phyloP scores from a whole-genome alignment of 2,888 invertebrate species.

The Byasa hedistus region DNA sequence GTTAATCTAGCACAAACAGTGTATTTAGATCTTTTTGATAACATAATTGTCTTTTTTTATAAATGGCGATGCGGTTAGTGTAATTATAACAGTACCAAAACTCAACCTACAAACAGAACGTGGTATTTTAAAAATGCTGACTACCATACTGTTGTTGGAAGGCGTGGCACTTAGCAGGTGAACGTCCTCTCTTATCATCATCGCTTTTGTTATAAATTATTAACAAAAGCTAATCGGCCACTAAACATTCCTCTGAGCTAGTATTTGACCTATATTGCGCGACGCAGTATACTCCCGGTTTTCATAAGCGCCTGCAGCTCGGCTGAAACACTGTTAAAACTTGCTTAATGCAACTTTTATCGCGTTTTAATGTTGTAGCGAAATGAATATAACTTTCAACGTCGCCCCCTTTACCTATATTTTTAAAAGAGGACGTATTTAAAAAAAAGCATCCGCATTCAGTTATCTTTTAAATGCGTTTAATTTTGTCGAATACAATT shows the following conservation, averaged over 20 bases:
- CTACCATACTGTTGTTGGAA: too few relatives aligned
- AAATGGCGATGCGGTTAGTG: too few relatives aligned
- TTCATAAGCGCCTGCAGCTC: conserved; percentile 13
- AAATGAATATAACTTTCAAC: background rate
- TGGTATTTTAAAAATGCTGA: too few relatives aligned
- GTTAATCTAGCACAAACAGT: too few relatives aligned
- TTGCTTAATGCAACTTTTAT: conserved; percentile 10
- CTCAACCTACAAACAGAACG: too few relatives aligned
- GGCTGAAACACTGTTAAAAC: conserved; percentile 17
- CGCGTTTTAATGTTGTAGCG: conserved; percentile 4
- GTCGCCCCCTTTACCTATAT: background rate
- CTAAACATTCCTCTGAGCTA: background rate
- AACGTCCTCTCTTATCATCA: too few relatives aligned
- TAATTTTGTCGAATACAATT: too few relatives aligned
- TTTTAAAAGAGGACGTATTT: background rate
- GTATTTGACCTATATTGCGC: conserved; percentile 7
- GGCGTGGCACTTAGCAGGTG: too few relatives aligned
- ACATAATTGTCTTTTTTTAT: too few relatives aligned
- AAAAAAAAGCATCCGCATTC: background rate
- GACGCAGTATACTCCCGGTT: background rate
- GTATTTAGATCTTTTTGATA: too few relatives aligned
- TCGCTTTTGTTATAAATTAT: background rate
- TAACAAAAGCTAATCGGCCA: background rate
- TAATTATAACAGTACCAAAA: too few relatives aligned
- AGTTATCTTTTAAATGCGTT: too few relatives aligned